Conservation (phyloP, 1,140 invertebrate species). For the Procambarus virginalis region DNA sequence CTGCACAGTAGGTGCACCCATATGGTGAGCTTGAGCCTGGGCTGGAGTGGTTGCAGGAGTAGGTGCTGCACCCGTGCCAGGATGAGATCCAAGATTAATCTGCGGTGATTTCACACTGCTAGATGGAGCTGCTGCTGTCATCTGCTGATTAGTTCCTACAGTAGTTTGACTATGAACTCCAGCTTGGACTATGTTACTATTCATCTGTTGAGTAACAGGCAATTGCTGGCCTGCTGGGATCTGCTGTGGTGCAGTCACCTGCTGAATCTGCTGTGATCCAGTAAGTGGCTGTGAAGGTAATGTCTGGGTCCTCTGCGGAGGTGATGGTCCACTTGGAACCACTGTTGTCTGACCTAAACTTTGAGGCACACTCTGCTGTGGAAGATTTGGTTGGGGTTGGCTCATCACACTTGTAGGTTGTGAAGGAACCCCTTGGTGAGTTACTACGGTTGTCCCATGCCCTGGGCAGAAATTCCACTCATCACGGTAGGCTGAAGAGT, state of each 20-base stretch:
- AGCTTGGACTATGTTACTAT: slow-evolving; percentile 18
- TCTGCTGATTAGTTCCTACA: slow-evolving; percentile 12
- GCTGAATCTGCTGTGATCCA: slow-evolving; percentile 39
- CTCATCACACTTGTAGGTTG: slow-evolving; percentile 45
- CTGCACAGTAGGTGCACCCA: slow-evolving; percentile 24
- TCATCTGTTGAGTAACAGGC: slow-evolving; percentile 20
- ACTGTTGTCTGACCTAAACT: background rate
- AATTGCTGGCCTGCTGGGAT: slow-evolving; percentile 20
- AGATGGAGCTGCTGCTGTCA: background rate
- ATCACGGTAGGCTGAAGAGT: slow-evolving; percentile 55
- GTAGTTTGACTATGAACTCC: slow-evolving; percentile 6
- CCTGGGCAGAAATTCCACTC: slow-evolving; percentile 12
- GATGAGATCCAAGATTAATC: slow-evolving; percentile 5
- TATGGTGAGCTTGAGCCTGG: slow-evolving; percentile 44
- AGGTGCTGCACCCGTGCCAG: slow-evolving; percentile 34
- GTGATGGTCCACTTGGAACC: background rate
- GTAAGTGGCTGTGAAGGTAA: slow-evolving; percentile 31
- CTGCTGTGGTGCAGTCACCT: slow-evolving; percentile 19
- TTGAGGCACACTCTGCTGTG: slow-evolving; percentile 37
- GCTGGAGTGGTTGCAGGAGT: slow-evolving; percentile 58
- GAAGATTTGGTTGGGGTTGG: slow-evolving; percentile 46
- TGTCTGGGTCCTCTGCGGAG: slow-evolving; percentile 34
- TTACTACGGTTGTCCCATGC: slow-evolving; percentile 33
- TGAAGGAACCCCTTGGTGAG: slow-evolving; percentile 38
- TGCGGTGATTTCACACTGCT: slow-evolving; percentile 1